Evolutionary conservation across 2,113 vertebrate species (phyloP), one percentile per base, ranked within the genome.

Genomic region (Antigone vipio): DNA sequence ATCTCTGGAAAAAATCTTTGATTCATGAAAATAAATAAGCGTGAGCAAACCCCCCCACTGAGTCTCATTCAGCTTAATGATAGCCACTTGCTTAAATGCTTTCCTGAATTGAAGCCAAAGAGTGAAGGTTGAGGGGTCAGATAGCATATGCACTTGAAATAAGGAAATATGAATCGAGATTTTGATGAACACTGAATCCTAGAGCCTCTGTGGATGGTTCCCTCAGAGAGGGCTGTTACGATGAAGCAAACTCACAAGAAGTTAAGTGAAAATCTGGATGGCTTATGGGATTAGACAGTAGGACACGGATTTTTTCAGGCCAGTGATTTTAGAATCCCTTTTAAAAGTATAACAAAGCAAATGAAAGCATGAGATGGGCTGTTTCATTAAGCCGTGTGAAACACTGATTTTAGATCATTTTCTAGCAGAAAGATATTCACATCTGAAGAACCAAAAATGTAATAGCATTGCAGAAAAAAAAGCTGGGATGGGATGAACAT

Each of bases 1-100:
- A 69, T 29, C 40, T 92, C 88, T 64, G 49, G 76, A 75, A 94
- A 89, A 80, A 92, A 67, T 58, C 69, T 93, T 93, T 68, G 88
- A 87, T 89, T 96, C 69, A 50, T 53, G 64, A 82, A 95, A 92
- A 85, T 64, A 97, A 97, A 85, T 85, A 94, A 96, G 76, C 3
- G 1, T 59, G 83, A 71, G 80, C 91, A 91, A 92, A 95, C 50
- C 77, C 40, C 74, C 95, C 73, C 76, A 50, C 62, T 4, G 47
- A 93, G 80, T 62, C 69, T 89, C 66, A 82, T 89, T 94, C 73
- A 45, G 56, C 77, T 89, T 97, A 93, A 97, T 62, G 92, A 94
- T 7, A 95, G 93, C 88, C 86, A 92, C 94, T 95, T 93, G 73
- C 91, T 92, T 92, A 94, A 97, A 93, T 64, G 73, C 73, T 87